Conservation (phyloP, 2,888 invertebrate genomes). For the Dimorphilus gyrociliatus region DNA sequence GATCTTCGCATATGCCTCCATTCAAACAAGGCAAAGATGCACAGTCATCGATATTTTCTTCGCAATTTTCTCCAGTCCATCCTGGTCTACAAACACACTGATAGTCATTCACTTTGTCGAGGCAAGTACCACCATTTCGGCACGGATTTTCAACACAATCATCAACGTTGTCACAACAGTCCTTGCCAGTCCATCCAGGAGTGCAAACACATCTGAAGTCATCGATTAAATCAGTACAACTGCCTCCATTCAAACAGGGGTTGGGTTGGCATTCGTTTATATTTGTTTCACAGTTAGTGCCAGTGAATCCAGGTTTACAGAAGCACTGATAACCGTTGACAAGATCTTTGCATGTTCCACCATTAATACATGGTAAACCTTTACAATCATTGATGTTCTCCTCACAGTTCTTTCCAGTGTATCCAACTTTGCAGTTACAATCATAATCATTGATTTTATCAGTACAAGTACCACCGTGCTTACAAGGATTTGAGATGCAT, state of each 20-base stretch:
- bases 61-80: conserved; percentile 59
- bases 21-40: conserved; percentile 16
- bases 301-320: conserved; percentile 25
- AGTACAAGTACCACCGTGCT: conserved; percentile 77
- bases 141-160: conserved; percentile 76
- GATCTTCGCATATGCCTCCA: conserved; percentile 43
- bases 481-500: conserved; percentile 57
- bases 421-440: conserved; percentile 24
- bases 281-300: conserved; percentile 41
- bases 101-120: conserved; percentile 36
- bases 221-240: conserved; percentile 13
- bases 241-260: conserved; percentile 21
- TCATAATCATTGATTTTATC: conserved; percentile 60
- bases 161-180: conserved; percentile 55
- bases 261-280: conserved; percentile 45
- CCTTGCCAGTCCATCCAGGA: conserved; percentile 44
- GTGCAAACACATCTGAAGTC: conserved; percentile 14
- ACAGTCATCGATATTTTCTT: conserved; percentile 42
- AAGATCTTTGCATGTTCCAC: conserved; percentile 41
- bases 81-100: conserved; percentile 50
- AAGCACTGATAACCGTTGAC: conserved; percentile 36
- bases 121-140: conserved; percentile 82
- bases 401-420: conserved; percentile 60
- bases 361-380: conserved; percentile 73
- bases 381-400: conserved; percentile 72